Conservation (phyloP, 2,113 vertebrate genomes). For the Scatophagus argus region DNA sequence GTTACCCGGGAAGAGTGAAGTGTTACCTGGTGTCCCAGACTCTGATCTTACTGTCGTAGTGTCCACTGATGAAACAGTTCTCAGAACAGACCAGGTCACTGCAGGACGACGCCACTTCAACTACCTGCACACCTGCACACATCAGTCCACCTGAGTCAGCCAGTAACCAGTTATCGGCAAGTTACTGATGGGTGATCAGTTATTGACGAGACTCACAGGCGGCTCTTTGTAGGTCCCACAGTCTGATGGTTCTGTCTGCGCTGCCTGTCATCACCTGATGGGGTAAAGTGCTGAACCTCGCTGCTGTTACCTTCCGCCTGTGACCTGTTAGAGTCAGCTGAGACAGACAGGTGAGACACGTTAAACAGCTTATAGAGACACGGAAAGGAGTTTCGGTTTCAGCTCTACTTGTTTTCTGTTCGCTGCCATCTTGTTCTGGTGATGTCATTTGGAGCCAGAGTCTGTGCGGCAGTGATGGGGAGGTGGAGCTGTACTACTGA, state of each 20-base stretch:
- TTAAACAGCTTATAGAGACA: not conserved
- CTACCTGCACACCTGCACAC: slow-evolving; percentile 84
- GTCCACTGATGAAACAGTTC: slow-evolving; percentile 88
- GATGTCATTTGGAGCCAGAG: too few relatives aligned
- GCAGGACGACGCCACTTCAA: slow-evolving; percentile 86
- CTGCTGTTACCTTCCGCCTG: slow-evolving; percentile 90
- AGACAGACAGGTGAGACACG: not conserved
- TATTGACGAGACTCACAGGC: slow-evolving; percentile 83
- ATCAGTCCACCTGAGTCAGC: not conserved
- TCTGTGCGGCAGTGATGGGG: too few relatives aligned
- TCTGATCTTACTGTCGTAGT: slow-evolving; percentile 89
- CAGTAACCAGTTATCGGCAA: not conserved
- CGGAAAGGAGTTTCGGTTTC: not conserved
- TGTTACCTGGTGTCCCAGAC: slow-evolving; percentile 91
- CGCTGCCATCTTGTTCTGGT: too few relatives aligned
- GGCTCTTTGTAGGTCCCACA: slow-evolving; percentile 89
- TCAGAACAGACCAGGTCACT: slow-evolving; percentile 90
- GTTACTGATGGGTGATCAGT: not conserved
- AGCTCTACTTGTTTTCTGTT: not conserved
- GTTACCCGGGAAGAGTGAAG: not conserved
- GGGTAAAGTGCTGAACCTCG: slow-evolving; percentile 83
- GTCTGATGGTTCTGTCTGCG: slow-evolving; percentile 87
- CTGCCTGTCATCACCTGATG: slow-evolving; percentile 90
- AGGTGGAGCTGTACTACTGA: too few relatives aligned
- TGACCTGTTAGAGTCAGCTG: slow-evolving; percentile 92